phyloP scores from a whole-genome alignment of 2,888 invertebrate genomes.

The Tachina grossa region DNA sequence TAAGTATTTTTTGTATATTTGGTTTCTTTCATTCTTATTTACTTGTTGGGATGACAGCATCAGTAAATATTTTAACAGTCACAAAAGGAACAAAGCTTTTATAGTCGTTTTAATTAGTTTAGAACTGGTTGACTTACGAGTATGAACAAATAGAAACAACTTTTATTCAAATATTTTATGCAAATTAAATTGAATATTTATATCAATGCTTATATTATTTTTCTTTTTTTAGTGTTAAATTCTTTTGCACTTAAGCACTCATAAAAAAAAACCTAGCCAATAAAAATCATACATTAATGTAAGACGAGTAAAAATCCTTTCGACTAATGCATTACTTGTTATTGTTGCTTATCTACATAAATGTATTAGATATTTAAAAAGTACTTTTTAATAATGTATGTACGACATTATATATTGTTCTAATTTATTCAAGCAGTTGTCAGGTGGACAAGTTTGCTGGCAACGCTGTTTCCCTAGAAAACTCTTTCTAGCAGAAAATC shows the following conservation, averaged over 20 bases:
- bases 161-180: conserved; percentile 66
- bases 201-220: conserved; percentile 51
- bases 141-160: conserved; percentile 37
- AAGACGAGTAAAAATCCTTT: conserved; percentile 1
- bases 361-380: too few relatives aligned
- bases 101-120: conserved; percentile 67
- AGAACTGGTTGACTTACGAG: conserved; percentile 70
- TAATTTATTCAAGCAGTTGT: too few relatives aligned
- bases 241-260: conserved; percentile 35
- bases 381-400: too few relatives aligned
- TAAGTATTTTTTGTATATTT: conserved; percentile 39
- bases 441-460: too few relatives aligned
- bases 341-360: too few relatives aligned
- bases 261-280: neutral
- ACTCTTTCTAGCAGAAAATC: too few relatives aligned
- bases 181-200: conserved; percentile 67
- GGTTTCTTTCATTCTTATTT: conserved; percentile 54
- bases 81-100: conserved; percentile 54
- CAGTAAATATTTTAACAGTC: conserved; percentile 61
- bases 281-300: neutral
- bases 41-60: conserved; percentile 68
- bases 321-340: neutral
- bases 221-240: conserved; percentile 39
- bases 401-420: too few relatives aligned
- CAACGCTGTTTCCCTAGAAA: too few relatives aligned